Conservation (phyloP, 1,140 invertebrate species). For the Trypoxylus dichotomus region DNA sequence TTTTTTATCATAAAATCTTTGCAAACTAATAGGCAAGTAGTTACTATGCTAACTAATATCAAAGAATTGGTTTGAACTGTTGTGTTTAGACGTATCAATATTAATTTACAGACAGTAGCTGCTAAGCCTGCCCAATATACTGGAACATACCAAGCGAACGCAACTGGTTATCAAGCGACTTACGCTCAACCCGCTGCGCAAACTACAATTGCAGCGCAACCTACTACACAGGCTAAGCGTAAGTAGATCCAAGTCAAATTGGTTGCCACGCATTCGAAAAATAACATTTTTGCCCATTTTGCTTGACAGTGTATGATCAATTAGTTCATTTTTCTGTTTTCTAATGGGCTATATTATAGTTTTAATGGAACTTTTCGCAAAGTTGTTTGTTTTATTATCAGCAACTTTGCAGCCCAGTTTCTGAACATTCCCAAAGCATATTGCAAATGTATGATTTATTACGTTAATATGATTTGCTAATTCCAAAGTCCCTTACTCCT, state of each 20-base stretch:
- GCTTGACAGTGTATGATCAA: constrained; percentile 16
- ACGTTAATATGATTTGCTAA: not conserved
- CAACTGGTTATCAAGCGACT: constrained; percentile 52
- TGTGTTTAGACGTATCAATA: constrained; percentile 18
- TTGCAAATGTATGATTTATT: not conserved
- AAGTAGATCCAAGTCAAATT: constrained; percentile 35
- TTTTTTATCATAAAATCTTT: too few relatives aligned
- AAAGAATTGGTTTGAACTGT: not conserved
- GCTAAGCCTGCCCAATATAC: constrained; percentile 54
- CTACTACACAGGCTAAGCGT: constrained; percentile 55
- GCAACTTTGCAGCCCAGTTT: constrained; percentile 20
- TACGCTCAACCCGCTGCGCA: constrained; percentile 53
- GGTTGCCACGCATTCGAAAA: not conserved
- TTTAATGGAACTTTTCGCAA: constrained; percentile 10
- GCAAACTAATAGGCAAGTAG: not conserved
- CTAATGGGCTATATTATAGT: constrained; percentile 11
- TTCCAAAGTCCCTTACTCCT: not conserved
- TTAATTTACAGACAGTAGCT: constrained; percentile 44
- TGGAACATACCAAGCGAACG: constrained; percentile 52
- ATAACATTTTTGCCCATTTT: constrained; percentile 7
- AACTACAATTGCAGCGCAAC: constrained; percentile 52
- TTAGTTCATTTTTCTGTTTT: constrained; percentile 21
- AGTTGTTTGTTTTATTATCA: not conserved
- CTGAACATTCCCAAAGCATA: not conserved
- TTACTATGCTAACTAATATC: not conserved